phyloP scores from a whole-genome alignment of 2,113 vertebrate genomes.

The Pseudorhombus dupliciocellatus region DNA sequence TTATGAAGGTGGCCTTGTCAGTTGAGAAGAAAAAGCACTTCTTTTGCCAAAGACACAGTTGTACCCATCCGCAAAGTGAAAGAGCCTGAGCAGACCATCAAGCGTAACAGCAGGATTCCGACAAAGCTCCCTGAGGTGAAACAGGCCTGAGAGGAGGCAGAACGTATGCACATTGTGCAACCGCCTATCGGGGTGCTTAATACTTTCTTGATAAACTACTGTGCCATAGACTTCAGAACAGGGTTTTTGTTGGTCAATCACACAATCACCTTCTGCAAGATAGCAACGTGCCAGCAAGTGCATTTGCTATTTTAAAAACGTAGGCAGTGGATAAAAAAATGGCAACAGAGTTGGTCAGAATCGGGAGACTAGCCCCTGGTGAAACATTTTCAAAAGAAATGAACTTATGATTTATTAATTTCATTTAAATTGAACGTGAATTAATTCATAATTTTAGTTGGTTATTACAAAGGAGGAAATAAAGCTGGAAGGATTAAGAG shows the following conservation, averaged over 20 bases:
- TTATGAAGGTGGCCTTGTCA: neutral
- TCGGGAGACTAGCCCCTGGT: neutral
- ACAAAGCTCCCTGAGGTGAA: neutral
- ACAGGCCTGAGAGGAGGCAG: neutral
- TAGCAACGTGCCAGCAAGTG: neutral
- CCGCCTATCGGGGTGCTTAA: neutral
- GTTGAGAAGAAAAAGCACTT: too few species aligned
- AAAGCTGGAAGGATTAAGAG: constrained; percentile 1
- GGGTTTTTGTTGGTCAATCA: neutral
- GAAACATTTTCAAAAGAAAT: constrained; percentile 17
- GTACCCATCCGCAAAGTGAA: neutral
- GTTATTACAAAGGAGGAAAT: constrained; percentile 1
- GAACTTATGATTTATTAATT: neutral
- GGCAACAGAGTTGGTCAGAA: neutral
- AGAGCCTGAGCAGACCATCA: neutral
- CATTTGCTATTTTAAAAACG: neutral
- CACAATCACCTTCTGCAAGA: neutral
- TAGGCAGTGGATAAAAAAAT: neutral
- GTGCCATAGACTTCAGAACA: neutral
- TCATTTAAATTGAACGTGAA: neutral
- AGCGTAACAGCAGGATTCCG: neutral
- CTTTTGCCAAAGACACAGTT: neutral
- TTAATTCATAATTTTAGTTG: neutral
- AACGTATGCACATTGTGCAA: neutral
- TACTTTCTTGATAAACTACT: constrained; percentile 1